Base-by-base conservation (phyloP, 2,888 invertebrate genomes). In the Acronicta psi region DNA sequence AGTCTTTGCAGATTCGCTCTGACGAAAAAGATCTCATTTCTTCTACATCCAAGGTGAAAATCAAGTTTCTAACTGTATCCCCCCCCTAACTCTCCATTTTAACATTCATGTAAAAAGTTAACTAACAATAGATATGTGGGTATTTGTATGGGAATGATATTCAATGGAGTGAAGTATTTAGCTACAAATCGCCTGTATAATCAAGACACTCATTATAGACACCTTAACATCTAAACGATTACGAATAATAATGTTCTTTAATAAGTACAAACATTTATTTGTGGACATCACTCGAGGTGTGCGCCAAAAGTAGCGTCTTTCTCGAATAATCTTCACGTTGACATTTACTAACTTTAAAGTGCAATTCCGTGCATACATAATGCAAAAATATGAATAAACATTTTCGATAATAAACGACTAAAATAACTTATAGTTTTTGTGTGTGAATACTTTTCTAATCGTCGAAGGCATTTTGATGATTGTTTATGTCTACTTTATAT, bases 151-250 rank as follows among this genome's bases (percentile, higher is more conserved):
- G 51, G 67, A 68, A 73, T 68, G 69, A 69, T 73, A 73, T 59
- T 59, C 36, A 49, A 73, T 73, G 51, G 69, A 73, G 69, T 52
- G 50, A 61, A 62, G 52, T 59, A 63, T 80, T 80, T 67, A 85
- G 86, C 88, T 88, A 89, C 88, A 88, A 87, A 75, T 73, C 61
- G 79, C 81, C 86, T 77, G 83, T 78, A 73, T 68, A 75, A 80
- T 79, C 80, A 82, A 86, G 80, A 86, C 86, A 85, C 86, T 85
- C 68, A 71, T 82, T 87, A 88, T 77, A 84, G 80, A 77, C 72
- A 84, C 72, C 79, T 81, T 83, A 81, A 73, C 50, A 67, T 51
- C 74, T 80, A 83, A 57, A 68, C 59, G 77, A 73, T 79, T 80
- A 83, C 68, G 70, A 54, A 61, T 55, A 64, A 36, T 53, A 47